phyloP scores from a whole-genome alignment of 2,113 vertebrate species.

The Osmerus eperlanus region DNA sequence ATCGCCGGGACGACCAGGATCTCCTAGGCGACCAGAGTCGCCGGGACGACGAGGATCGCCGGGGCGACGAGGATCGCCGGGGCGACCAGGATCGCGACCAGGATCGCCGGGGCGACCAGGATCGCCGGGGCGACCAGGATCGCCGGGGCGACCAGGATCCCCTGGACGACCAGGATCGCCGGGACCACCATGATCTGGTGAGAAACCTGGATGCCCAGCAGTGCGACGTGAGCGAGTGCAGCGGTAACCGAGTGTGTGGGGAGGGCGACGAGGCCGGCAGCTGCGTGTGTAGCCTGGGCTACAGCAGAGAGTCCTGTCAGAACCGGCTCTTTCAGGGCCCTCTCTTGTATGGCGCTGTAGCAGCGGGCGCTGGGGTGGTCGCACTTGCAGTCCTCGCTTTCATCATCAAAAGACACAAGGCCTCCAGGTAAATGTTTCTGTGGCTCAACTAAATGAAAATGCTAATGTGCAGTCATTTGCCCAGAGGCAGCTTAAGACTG shows the following conservation, averaged over 20 bases:
- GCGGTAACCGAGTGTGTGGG: slow-evolving; percentile 71
- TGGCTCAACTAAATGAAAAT: too few relatives aligned
- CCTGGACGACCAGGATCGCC: too few relatives aligned
- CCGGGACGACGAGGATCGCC: slow-evolving; percentile 16
- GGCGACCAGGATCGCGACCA: too few relatives aligned
- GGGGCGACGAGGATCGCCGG: too few relatives aligned
- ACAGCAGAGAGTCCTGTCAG: slow-evolving; percentile 75
- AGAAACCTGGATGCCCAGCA: slow-evolving; percentile 56
- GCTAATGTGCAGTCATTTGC: too few relatives aligned
- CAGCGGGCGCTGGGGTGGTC: slow-evolving; percentile 57
- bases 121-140: too few relatives aligned
- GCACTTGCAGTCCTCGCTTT: slow-evolving; percentile 58
- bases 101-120: too few relatives aligned
- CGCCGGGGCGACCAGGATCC: too few relatives aligned
- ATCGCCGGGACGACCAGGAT: too few relatives aligned
- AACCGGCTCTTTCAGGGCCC: slow-evolving; percentile 48
- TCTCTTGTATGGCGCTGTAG: slow-evolving; percentile 47
- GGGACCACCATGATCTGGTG: slow-evolving; percentile 18
- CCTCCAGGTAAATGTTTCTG: slow-evolving; percentile 56
- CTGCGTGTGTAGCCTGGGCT: slow-evolving; percentile 73
- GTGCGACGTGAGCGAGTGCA: slow-evolving; percentile 71
- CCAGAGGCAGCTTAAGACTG: too few relatives aligned
- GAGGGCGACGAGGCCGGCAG: slow-evolving; percentile 34
- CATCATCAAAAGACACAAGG: slow-evolving; percentile 60
- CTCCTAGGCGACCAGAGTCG: too few relatives aligned